A percentile compares a stretch with the other conserved stretches of the same genome.
Conservation (phyloP, 2,888 invertebrate genomes). For the Drosophila koepferae region DNA sequence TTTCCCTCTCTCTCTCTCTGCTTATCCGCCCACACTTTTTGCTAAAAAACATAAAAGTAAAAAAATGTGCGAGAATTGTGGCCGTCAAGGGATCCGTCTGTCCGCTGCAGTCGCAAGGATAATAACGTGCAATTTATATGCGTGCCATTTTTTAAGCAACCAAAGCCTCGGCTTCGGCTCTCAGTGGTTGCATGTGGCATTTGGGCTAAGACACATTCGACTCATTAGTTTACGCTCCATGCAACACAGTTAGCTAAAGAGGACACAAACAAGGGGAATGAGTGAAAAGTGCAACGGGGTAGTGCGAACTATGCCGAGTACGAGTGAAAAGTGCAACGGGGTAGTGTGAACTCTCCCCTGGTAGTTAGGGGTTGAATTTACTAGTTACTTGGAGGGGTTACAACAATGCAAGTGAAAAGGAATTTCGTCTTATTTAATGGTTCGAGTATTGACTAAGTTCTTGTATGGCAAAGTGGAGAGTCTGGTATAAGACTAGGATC, state of each 20-base stretch:
- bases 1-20: constrained; percentile 26
- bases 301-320: constrained; percentile 1
- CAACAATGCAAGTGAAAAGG: neutral
- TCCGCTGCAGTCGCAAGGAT: constrained; percentile 48
- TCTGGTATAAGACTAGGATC: neutral
- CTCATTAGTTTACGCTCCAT: constrained; percentile 25
- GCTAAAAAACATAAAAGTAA: neutral
- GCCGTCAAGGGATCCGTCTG: constrained; percentile 59
- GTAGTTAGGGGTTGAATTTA: constrained; percentile 16
- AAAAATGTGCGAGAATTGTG: constrained; percentile 53
- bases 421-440: neutral
- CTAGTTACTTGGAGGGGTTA: neutral
- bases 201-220: constrained; percentile 23
- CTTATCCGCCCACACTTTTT: constrained; percentile 32
- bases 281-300: neutral
- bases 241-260: neutral
- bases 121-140: constrained; percentile 75
- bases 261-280: neutral
- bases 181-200: constrained; percentile 12
- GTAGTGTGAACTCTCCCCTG: constrained; percentile 1
- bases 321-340: neutral
- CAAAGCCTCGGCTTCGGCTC: constrained; percentile 13
- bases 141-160: constrained; percentile 47
- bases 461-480: constrained; percentile 10
- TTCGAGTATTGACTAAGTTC: neutral